A percentile compares a stretch with the other conserved stretches of the same genome.
Conservation (phyloP, 2,888 invertebrate genomes). For the Aphidius colemani region DNA sequence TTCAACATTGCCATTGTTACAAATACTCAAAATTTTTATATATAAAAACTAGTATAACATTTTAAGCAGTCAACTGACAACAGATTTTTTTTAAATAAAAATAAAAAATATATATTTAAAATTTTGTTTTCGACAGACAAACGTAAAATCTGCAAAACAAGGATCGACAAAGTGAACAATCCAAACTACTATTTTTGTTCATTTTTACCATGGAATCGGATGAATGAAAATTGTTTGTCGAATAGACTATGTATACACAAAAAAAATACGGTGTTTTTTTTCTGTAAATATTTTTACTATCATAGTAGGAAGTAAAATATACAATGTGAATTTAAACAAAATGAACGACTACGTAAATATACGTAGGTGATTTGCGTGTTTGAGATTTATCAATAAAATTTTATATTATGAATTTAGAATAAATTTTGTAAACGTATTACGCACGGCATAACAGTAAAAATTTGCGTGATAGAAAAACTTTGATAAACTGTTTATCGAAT, state of each 20-base stretch:
- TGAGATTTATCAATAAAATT: too few relatives aligned
- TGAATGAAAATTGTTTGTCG: constrained; percentile 5
- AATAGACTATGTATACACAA: neutral
- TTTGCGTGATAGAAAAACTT: too few relatives aligned
- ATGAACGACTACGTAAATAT: too few relatives aligned
- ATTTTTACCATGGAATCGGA: constrained; percentile 6
- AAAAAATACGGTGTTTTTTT: too few relatives aligned
- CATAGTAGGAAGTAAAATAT: too few relatives aligned
- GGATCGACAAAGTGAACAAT: constrained; percentile 2
- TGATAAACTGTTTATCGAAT: too few relatives aligned
- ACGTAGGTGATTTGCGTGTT: too few relatives aligned
- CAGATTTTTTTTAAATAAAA: neutral
- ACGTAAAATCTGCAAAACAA: constrained; percentile 12
- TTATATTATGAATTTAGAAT: too few relatives aligned
- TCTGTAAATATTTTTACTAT: too few relatives aligned
- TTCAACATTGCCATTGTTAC: constrained; percentile 40
- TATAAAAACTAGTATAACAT: constrained; percentile 8
- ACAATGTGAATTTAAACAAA: too few relatives aligned
- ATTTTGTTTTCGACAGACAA: constrained; percentile 15
- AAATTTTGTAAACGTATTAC: too few relatives aligned
- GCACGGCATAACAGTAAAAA: too few relatives aligned
- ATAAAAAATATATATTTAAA: constrained; percentile 1
- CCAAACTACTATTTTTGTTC: constrained; percentile 9
- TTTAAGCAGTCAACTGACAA: neutral
- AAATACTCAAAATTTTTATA: constrained; percentile 10